Base-by-base conservation (phyloP, 2,797 vertebrate genomes). In the Centropyge bicolor region DNA sequence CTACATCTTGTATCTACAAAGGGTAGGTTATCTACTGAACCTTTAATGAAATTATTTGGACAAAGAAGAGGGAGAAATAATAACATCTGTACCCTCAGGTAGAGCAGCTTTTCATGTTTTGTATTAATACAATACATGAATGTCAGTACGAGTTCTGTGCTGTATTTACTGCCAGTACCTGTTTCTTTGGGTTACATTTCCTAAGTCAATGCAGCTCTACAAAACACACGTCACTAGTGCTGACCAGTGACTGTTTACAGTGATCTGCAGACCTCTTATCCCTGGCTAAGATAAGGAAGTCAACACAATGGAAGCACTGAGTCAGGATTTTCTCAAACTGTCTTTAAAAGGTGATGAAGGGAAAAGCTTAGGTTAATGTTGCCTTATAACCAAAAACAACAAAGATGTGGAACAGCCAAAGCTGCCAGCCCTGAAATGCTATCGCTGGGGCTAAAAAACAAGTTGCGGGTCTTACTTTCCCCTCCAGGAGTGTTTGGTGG, bases 401-500 rank as follows among this genome's bases (percentile, higher is more conserved):
- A 14, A 57, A 22, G 3, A 72, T 14, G 6, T 46, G 24, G 54
- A 38, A 73, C 0, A 70, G 13, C 63, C 41, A 57, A 57, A 5
- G 22, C 13, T 0, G 35, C 22, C 24, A 2, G 35, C 20, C 17
- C 19, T 78, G 20, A 83, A 85, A 91, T 38, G 16, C 7, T 51
- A 79, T 85, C 8, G 1, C 27, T 35, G 10, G 12, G 11, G 46
- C 36, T 24, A 49, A 63, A 13, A 41, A 41, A 74, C 49, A 65
- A 22, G 13, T n/a, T 45, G 8, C 27, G 19, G 59, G 78, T 94
- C 98, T 97, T 97, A 99, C 98, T 98, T 99, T 88, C 98, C 98
- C 89, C 98, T 98, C 98, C 98, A 99, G 84, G 98, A 99, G 96
- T 99, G 98, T 92, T 99, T 99, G 94, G 98, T 99, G 84, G 98